phyloP scores from a whole-genome alignment of 2,797 vertebrate genomes.

The Psittacula echo region DNA sequence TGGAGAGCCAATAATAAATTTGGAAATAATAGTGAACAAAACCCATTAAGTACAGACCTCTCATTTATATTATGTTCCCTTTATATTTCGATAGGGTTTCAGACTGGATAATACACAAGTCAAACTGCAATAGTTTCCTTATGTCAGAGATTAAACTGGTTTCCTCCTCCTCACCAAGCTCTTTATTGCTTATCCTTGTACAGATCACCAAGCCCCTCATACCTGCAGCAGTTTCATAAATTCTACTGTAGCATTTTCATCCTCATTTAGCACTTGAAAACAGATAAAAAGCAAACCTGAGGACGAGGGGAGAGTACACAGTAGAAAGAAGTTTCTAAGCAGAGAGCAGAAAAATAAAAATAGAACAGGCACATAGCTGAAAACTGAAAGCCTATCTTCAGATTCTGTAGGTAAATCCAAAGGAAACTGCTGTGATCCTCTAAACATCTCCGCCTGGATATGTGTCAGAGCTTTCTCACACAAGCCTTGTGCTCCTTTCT shows the following conservation, averaged over 20 bases:
- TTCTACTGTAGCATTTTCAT: background rate
- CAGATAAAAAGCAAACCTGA: background rate
- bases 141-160: background rate
- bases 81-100: background rate
- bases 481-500: conserved; percentile 33
- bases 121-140: background rate
- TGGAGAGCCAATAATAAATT: background rate
- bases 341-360: conserved; percentile 18
- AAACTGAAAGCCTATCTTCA: conserved; percentile 13
- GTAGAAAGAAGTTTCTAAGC: background rate
- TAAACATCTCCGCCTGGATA: conserved; percentile 24
- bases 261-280: background rate
- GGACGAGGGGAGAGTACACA: background rate
- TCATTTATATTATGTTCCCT: background rate
- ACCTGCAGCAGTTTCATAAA: background rate
- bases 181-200: background rate
- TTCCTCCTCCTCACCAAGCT: background rate
- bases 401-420: conserved; percentile 26
- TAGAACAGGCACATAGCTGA: background rate
- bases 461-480: conserved; percentile 42
- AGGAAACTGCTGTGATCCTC: conserved; percentile 21
- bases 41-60: background rate
- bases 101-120: background rate
- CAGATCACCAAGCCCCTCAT: background rate
- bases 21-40: background rate